A percentile compares a stretch with the other conserved stretches of the same genome.
These are phyloP conservation scores for Petrocephalus microphthalmus DNA, from an alignment of 2,113 vertebrate genomes.

Conservation along the genomic window DNA sequence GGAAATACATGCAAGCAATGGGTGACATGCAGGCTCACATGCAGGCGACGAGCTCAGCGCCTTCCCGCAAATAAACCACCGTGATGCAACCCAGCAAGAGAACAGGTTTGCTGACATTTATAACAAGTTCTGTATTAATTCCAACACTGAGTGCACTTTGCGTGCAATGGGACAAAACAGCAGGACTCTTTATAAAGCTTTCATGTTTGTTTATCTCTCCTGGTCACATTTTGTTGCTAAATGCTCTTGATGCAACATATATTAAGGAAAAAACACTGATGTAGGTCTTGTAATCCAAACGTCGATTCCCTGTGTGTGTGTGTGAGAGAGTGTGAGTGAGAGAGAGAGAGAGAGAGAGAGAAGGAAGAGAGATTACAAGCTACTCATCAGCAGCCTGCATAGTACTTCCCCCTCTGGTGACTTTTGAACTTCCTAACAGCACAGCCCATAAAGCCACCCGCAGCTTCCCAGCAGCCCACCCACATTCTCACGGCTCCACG, in stretches of 20 bases:
- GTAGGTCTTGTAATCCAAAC: not conserved
- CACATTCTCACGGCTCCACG: not conserved
- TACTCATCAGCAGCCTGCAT: not conserved
- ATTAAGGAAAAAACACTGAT: not conserved
- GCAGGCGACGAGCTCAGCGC: not conserved
- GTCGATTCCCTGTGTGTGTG: not conserved
- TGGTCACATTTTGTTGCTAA: not conserved
- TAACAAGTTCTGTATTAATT: not conserved
- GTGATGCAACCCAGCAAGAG: not conserved
- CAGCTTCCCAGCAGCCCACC: not conserved
- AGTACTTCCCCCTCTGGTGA: not conserved
- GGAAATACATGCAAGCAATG: not conserved
- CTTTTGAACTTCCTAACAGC: not conserved
- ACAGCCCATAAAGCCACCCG: not conserved
- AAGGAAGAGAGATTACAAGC: not conserved
- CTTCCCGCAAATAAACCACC: too few species aligned
- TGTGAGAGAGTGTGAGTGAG: not conserved
- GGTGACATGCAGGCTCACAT: not conserved
- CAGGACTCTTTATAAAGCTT: not conserved
- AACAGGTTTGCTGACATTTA: not conserved
- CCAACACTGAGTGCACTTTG: not conserved
- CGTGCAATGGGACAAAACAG: not conserved
- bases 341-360: not conserved
- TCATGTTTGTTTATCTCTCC: not conserved
- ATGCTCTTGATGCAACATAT: not conserved